phyloP scores from a whole-genome alignment of 2,888 invertebrate species.

The Agrenia bidenticulata region DNA sequence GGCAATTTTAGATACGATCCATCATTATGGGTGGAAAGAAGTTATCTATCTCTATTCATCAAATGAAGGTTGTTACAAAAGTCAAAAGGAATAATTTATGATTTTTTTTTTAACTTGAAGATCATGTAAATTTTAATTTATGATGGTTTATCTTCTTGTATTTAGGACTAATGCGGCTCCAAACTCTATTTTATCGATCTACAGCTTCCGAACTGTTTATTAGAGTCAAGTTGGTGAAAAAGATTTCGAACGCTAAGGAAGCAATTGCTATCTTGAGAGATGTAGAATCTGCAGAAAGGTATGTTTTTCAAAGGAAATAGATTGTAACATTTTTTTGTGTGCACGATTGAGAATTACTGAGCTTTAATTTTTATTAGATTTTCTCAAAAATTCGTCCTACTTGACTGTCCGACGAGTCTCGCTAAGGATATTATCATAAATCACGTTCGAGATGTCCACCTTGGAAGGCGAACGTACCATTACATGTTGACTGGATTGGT shows the following conservation, averaged over 20 bases:
- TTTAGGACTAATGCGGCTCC: conserved; percentile 81
- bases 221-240: conserved; percentile 80
- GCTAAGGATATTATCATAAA: conserved; percentile 86
- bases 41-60: conserved; percentile 89
- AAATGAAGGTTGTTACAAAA: conserved; percentile 77
- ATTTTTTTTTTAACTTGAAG: no score
- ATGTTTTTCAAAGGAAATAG: conserved; percentile 17
- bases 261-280: conserved; percentile 82
- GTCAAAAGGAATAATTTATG: no score
- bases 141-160: no score
- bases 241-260: conserved; percentile 81
- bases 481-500: conserved; percentile 88
- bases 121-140: no score
- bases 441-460: conserved; percentile 84
- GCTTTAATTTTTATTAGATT: conserved; percentile 60
- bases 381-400: conserved; percentile 82
- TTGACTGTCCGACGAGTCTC: conserved; percentile 86
- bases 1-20: conserved; percentile 90
- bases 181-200: conserved; percentile 88
- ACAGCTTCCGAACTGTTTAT: conserved; percentile 80
- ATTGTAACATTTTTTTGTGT: background rate
- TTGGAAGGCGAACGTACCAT: conserved; percentile 88
- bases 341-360: background rate
- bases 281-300: conserved; percentile 78
- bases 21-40: conserved; percentile 85